These are phyloP conservation scores for Rhabdophis nuchalis DNA, from an alignment of 2,797 vertebrate species.

Conservation along the genomic window DNA sequence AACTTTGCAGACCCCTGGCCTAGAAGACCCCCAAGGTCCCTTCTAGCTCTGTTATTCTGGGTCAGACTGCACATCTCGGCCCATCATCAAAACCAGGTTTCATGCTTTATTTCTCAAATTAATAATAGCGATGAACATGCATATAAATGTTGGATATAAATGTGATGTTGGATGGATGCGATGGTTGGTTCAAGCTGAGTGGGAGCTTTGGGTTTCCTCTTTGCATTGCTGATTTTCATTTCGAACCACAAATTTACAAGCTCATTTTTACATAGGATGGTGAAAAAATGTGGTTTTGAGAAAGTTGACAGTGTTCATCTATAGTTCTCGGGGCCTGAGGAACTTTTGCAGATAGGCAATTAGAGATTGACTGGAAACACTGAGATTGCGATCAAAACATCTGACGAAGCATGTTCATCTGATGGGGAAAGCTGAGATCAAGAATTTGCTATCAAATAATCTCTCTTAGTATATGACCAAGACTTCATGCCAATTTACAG, in stretches of 20 bases:
- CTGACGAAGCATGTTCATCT: background rate
- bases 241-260: background rate
- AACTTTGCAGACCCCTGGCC: too few species aligned
- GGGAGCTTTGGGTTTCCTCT: background rate
- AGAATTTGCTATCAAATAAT: background rate
- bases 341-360: background rate
- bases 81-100: background rate
- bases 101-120: background rate
- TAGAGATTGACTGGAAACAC: background rate
- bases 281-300: background rate
- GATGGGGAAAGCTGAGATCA: background rate
- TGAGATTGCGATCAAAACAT: background rate
- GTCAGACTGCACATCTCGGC: background rate
- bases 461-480: background rate
- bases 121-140: background rate
- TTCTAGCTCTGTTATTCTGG: background rate
- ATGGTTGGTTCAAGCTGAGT: background rate
- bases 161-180: too few species aligned
- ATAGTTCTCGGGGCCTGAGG: background rate
- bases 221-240: background rate
- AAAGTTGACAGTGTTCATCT: background rate
- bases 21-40: background rate
- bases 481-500: background rate
- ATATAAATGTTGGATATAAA: too few species aligned
- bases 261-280: background rate